Percentiles rank a stretch among this genome's conserved stretches.
Evolutionary conservation across 1,140 invertebrate species (phyloP).

Genomic region (Sipha flava): DNA sequence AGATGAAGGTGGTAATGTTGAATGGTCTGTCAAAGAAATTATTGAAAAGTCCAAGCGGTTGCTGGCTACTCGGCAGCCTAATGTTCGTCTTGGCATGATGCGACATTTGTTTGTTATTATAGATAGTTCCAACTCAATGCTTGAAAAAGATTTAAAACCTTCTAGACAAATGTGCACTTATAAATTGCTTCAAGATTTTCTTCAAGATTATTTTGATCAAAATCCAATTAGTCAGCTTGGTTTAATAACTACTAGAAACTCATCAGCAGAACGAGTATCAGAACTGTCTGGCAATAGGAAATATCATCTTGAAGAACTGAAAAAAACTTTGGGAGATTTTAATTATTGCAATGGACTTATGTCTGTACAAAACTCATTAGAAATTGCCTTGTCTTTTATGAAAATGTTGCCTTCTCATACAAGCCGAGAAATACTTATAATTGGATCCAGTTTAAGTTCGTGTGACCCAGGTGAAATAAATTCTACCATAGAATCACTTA

Average conservation of each 20-base stretch:
- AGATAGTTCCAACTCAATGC: constrained; percentile 90
- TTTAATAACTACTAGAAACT: constrained; percentile 83
- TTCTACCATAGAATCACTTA: constrained; percentile 67
- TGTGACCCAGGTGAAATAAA: constrained; percentile 93
- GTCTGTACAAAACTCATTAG: constrained; percentile 88
- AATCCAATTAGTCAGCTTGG: constrained; percentile 97
- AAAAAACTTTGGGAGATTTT: constrained; percentile 34
- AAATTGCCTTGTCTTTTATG: constrained; percentile 76
- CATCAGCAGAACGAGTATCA: constrained; percentile 76
- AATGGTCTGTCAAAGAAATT: constrained; percentile 80
- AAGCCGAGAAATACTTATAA: constrained; percentile 81
- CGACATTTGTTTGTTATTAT: constrained; percentile 84
- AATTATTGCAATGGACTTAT: constrained; percentile 65
- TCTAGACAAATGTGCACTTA: constrained; percentile 80
- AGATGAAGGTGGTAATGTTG: constrained; percentile 85
- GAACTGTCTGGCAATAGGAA: constrained; percentile 79
- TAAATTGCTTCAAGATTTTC: constrained; percentile 72
- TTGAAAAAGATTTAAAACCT: constrained; percentile 88
- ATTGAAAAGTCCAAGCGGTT: constrained; percentile 79
- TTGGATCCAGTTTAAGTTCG: constrained; percentile 88
- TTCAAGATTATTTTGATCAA: constrained; percentile 96
- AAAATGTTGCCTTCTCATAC: constrained; percentile 85
- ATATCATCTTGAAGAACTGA: constrained; percentile 52
- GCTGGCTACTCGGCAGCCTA: constrained; percentile 59
- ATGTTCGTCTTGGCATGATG: constrained; percentile 89